Evolutionary conservation across 1,140 invertebrate species (phyloP).

Genomic region (Apis cerana): DNA sequence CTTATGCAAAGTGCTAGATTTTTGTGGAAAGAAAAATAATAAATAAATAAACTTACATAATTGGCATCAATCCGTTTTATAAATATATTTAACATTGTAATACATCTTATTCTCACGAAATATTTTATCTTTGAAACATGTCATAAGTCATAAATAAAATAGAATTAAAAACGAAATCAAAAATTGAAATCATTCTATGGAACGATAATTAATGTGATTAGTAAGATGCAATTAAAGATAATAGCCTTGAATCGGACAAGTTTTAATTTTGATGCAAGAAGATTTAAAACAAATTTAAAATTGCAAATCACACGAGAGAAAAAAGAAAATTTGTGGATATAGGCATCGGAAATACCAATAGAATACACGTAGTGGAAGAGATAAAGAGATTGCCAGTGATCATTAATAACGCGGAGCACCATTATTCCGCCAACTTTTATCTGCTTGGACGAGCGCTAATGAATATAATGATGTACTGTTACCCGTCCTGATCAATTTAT

Average conservation of each 20-base stretch:
- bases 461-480: conserved; percentile 67
- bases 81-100: neutral
- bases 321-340: conserved; percentile 31
- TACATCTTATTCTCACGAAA: neutral
- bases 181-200: conserved; percentile 47
- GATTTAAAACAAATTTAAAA: conserved; percentile 62
- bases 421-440: conserved; percentile 71
- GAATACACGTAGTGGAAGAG: conserved; percentile 44
- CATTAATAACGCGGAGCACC: conserved; percentile 69
- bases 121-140: conserved; percentile 11
- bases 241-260: conserved; percentile 59
- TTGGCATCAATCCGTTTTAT: neutral
- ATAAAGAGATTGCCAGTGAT: conserved; percentile 69
- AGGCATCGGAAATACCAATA: conserved; percentile 16
- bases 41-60: neutral
- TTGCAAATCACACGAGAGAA: conserved; percentile 58
- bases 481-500: conserved; percentile 56
- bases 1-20: neutral
- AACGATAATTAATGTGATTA: conserved; percentile 59
- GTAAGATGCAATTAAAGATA: conserved; percentile 64
- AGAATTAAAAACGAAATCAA: conserved; percentile 26
- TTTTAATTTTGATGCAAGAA: conserved; percentile 56
- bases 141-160: neutral
- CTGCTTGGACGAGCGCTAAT: conserved; percentile 68
- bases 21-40: neutral